phyloP scores from a whole-genome alignment of 2,113 vertebrate genomes.

The Serilophus lunatus region DNA sequence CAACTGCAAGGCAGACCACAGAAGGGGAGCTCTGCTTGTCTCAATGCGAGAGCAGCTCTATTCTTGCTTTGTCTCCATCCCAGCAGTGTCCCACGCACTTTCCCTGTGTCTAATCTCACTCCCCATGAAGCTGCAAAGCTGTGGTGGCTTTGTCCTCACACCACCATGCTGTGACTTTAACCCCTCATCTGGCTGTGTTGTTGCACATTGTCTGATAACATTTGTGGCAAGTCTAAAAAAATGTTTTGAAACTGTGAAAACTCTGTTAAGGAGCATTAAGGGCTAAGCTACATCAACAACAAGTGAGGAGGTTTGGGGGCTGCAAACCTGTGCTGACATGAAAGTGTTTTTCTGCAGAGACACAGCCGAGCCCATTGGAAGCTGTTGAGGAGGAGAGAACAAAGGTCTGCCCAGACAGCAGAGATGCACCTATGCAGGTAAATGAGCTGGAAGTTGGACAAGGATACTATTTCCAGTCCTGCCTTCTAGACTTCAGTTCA shows the following conservation, averaged over 20 bases:
- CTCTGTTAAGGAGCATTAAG: background rate
- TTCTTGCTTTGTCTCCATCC: slow-evolving; percentile 37
- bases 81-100: background rate
- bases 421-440: slow-evolving; percentile 54
- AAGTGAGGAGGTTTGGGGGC: background rate
- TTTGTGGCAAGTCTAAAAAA: slow-evolving; percentile 53
- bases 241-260: slow-evolving; percentile 58
- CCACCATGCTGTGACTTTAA: slow-evolving; percentile 44
- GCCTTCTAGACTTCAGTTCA: background rate
- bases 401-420: slow-evolving; percentile 35
- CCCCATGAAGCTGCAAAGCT: slow-evolving; percentile 24
- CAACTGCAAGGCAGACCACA: background rate
- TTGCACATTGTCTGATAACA: slow-evolving; percentile 47
- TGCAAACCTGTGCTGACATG: background rate
- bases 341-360: slow-evolving; percentile 76
- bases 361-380: slow-evolving; percentile 74
- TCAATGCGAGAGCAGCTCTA: background rate
- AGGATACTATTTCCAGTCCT: background rate
- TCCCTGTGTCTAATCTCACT: slow-evolving; percentile 42
- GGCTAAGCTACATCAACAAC: background rate
- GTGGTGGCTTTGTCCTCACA: slow-evolving; percentile 34
- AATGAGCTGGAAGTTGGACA: background rate
- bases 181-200: slow-evolving; percentile 21
- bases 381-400: slow-evolving; percentile 46
- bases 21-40: background rate